phyloP scores from a whole-genome alignment of 2,888 invertebrate genomes.

The Diplolepis rosae region DNA sequence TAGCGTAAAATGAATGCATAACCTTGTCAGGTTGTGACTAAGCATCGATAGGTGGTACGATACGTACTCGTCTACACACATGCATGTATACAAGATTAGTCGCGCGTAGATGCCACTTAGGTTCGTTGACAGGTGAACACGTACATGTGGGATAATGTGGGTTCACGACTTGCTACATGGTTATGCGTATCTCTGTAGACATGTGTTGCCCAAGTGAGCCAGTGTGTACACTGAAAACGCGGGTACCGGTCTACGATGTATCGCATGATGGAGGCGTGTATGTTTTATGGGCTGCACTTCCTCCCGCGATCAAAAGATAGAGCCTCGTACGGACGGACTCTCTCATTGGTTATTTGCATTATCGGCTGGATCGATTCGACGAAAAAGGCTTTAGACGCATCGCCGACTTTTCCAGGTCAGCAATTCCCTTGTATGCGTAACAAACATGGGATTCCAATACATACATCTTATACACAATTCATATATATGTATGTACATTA shows the following conservation, averaged over 20 bases:
- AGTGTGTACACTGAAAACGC: conserved; percentile 14
- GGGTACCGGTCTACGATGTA: conserved; percentile 32
- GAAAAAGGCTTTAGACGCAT: conserved; percentile 46
- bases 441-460: not conserved
- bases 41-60: conserved; percentile 48
- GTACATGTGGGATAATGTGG: conserved; percentile 15
- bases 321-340: conserved; percentile 32
- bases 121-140: conserved; percentile 39
- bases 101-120: conserved; percentile 25
- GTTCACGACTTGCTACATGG: conserved; percentile 26
- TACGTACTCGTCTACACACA: conserved; percentile 37
- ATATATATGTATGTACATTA: conserved; percentile 34
- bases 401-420: conserved; percentile 37
- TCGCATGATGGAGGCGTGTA: conserved; percentile 54
- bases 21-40: conserved; percentile 36
- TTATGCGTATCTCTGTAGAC: conserved; percentile 9
- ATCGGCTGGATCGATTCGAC: conserved; percentile 53
- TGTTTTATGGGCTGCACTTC: conserved; percentile 59
- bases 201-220: conserved; percentile 28
- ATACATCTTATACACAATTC: not conserved
- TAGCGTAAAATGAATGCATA: conserved; percentile 10
- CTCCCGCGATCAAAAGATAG: conserved; percentile 56
- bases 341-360: conserved; percentile 55
- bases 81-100: conserved; percentile 31
- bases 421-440: conserved; percentile 37